Conservation (phyloP, 2,888 invertebrate species). For the Ichneumoninae sp. region DNA sequence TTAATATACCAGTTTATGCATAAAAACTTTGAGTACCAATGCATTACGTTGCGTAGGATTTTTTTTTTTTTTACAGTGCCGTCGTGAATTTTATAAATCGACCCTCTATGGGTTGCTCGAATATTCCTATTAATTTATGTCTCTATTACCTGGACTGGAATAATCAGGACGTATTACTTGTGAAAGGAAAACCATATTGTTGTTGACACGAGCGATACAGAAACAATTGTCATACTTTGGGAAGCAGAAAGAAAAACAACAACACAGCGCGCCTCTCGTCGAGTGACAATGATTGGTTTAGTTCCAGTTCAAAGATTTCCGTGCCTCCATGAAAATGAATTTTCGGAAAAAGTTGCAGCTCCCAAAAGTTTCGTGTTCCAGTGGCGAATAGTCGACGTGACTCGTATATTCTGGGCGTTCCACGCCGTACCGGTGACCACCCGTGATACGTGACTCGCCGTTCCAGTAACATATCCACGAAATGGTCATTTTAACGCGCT, state of each 20-base stretch:
- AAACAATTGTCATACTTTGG: not conserved
- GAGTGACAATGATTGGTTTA: slow-evolving; percentile 7
- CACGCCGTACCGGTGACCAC: not conserved
- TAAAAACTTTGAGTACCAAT: too few relatives aligned
- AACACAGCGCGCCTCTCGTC: not conserved
- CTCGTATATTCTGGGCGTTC: slow-evolving; percentile 26
- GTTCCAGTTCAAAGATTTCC: slow-evolving; percentile 38
- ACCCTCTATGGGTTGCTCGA: not conserved
- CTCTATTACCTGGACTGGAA: too few relatives aligned
- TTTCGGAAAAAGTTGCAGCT: slow-evolving; percentile 31
- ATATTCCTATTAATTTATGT: not conserved
- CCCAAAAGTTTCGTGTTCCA: slow-evolving; percentile 53
- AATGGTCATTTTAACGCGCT: slow-evolving; percentile 61
- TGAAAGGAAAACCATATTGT: too few relatives aligned
- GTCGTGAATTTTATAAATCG: not conserved
- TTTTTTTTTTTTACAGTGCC: too few relatives aligned
- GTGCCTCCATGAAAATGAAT: slow-evolving; percentile 38
- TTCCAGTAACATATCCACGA: slow-evolving; percentile 32
- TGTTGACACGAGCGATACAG: too few relatives aligned
- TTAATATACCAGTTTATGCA: too few relatives aligned
- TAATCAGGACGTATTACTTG: too few relatives aligned
- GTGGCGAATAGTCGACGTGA: slow-evolving; percentile 53
- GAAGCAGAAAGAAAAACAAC: not conserved
- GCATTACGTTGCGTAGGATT: too few relatives aligned
- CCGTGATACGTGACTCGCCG: slow-evolving; percentile 59